A percentile compares a stretch with the other conserved stretches of the same genome.
phyloP scores from a whole-genome alignment of 2,797 vertebrate species.

The Anisognathus igniventris region DNA sequence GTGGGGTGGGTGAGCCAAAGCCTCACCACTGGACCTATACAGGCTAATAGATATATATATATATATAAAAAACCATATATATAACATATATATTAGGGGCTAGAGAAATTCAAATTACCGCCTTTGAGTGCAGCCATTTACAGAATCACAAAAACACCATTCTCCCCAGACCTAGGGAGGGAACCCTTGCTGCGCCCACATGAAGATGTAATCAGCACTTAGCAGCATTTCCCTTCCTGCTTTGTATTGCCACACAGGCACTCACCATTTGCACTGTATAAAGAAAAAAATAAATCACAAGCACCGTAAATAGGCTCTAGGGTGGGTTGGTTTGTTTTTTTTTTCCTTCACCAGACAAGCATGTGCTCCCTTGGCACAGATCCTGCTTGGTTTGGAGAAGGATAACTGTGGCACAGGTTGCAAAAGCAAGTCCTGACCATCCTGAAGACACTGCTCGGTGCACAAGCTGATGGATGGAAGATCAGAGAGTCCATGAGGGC shows the following conservation, averaged over 20 bases:
- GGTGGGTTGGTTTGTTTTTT: not conserved
- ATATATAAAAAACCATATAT: not conserved
- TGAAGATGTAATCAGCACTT: not conserved
- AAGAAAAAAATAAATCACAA: not conserved
- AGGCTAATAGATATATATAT: not conserved
- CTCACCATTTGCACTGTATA: not conserved
- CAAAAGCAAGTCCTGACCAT: not conserved
- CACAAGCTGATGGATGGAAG: not conserved
- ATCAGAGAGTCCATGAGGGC: rapidly evolving
- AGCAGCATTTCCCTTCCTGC: not conserved
- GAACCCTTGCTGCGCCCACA: not conserved
- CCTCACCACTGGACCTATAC: not conserved
- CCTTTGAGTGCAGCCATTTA: not conserved
- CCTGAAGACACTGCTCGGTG: rapidly evolving
- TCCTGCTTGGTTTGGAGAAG: not conserved
- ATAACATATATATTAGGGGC: not conserved
- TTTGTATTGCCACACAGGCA: not conserved
- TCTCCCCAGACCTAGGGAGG: not conserved
- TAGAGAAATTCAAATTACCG: not conserved
- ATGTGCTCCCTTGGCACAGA: not conserved
- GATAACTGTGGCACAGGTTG: not conserved
- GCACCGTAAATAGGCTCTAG: not conserved
- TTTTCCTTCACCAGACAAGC: not conserved
- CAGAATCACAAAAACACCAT: not conserved
- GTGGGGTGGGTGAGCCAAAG: not conserved